Evolutionary conservation across 2,888 invertebrate genomes (phyloP).

Genomic region (Chalcis sispes): DNA sequence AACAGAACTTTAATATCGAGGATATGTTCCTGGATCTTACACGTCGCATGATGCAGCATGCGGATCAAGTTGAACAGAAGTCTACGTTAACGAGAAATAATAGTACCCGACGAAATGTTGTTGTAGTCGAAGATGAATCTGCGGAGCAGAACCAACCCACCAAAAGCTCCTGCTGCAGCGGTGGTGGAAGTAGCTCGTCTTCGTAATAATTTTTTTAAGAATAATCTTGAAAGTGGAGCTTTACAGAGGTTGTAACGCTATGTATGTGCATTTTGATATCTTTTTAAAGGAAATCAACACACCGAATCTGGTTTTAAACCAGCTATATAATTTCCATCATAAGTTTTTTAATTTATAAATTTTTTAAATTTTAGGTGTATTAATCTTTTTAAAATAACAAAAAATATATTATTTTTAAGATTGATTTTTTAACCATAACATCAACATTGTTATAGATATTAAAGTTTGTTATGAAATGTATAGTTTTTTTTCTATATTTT

Average conservation of each 20-base stretch:
- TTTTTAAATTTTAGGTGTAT: too few relatives aligned
- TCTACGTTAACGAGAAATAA: conserved; percentile 73
- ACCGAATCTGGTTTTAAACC: too few relatives aligned
- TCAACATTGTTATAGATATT: too few relatives aligned
- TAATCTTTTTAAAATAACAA: too few relatives aligned
- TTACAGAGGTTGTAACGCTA: conserved; percentile 43
- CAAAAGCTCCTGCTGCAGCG: conserved; percentile 75
- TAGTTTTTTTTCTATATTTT: too few relatives aligned
- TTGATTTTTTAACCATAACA: too few relatives aligned
- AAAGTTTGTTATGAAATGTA: too few relatives aligned
- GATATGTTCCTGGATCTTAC: conserved; percentile 92
- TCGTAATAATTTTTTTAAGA: conserved; percentile 57
- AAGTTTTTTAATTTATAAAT: too few relatives aligned
- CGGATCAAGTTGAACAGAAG: conserved; percentile 69
- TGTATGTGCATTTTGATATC: conserved; percentile 23
- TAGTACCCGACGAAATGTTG: conserved; percentile 76
- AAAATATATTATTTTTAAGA: too few relatives aligned
- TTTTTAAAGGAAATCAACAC: too few relatives aligned
- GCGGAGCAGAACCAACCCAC: conserved; percentile 67
- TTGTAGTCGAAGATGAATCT: conserved; percentile 75
- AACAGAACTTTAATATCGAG: conserved; percentile 92
- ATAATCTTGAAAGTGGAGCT: conserved; percentile 23
- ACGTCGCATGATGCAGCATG: conserved; percentile 82
- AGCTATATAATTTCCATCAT: too few relatives aligned
- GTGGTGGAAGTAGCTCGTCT: conserved; percentile 56